phyloP scores from a whole-genome alignment of 1,140 invertebrate species.

The Homalodisca vitripennis region DNA sequence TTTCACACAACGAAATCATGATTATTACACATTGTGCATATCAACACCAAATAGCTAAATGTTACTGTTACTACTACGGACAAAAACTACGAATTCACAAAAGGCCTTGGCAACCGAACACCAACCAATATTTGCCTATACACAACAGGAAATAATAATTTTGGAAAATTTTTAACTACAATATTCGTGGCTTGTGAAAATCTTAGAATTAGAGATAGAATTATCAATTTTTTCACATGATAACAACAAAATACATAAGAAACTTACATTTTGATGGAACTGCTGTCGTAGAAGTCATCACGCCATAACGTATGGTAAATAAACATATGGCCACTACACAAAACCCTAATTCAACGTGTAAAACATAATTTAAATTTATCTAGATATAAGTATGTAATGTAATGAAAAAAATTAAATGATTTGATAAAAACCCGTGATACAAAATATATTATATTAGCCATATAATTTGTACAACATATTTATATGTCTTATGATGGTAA shows the following conservation, averaged over 20 bases:
- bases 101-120: conserved; percentile 22
- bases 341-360: too few species aligned
- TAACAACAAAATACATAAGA: not conserved
- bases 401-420: too few species aligned
- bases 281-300: conserved; percentile 26
- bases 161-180: not conserved
- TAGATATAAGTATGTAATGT: too few species aligned
- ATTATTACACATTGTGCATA: not conserved
- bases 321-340: conserved; percentile 1
- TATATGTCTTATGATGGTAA: too few species aligned
- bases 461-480: too few species aligned
- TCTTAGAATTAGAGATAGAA: not conserved
- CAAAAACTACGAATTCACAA: not conserved
- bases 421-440: too few species aligned
- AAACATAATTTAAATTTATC: too few species aligned
- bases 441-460: too few species aligned
- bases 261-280: conserved; percentile 24
- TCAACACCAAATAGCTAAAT: not conserved
- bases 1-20: too few species aligned
- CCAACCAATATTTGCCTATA: not conserved
- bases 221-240: not conserved
- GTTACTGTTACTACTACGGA: conserved; percentile 6
- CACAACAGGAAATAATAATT: not conserved
- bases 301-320: conserved; percentile 26
- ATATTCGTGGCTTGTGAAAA: not conserved